Evolutionary conservation across 2,888 invertebrate species (phyloP).

Genomic region (Eupithecia inturbata): DNA sequence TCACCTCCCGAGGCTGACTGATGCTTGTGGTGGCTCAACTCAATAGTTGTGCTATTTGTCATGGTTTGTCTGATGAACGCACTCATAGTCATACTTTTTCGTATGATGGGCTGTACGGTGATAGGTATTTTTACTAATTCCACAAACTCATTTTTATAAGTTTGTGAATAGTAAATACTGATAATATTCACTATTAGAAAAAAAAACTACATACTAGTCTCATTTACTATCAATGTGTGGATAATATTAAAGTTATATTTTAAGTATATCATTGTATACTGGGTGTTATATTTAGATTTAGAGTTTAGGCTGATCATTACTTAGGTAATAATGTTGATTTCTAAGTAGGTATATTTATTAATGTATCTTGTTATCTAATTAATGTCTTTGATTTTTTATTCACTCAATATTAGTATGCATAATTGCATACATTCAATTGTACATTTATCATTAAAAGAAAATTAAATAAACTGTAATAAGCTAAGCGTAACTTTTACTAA

Average conservation of each 20-base stretch:
- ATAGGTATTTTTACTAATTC: neutral
- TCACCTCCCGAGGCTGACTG: constrained; percentile 19
- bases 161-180: neutral
- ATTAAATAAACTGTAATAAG: neutral
- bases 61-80: neutral
- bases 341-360: neutral
- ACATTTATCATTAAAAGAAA: neutral
- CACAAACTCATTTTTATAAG: neutral
- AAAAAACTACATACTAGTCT: neutral
- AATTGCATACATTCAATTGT: no score
- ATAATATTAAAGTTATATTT: neutral
- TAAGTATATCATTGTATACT: neutral
- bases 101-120: neutral
- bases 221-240: neutral
- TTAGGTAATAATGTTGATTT: neutral
- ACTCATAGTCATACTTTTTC: neutral
- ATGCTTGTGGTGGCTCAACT: constrained; percentile 20
- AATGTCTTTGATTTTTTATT: neutral
- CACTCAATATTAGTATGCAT: neutral
- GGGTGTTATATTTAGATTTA: neutral
- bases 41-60: neutral
- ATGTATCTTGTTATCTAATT: neutral
- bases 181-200: neutral
- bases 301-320: neutral
- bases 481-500: neutral